Conservation (phyloP, 2,113 vertebrate species). For the Apodemus sylvaticus region DNA sequence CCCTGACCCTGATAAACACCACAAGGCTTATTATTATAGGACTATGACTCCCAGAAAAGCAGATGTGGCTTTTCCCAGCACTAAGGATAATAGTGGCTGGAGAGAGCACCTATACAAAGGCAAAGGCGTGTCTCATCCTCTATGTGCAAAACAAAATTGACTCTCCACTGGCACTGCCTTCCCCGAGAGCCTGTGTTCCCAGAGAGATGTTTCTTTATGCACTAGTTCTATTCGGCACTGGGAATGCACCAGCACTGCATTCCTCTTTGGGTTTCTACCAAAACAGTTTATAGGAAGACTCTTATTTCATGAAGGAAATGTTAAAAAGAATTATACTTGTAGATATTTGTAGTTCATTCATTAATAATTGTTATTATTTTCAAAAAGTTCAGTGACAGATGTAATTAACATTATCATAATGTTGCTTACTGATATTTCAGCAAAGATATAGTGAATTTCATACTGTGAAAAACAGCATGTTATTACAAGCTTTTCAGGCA, state of each 20-base stretch:
- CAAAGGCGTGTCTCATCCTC: neutral
- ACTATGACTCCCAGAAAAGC: neutral
- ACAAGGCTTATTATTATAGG: neutral
- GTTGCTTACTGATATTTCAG: constrained; percentile 26
- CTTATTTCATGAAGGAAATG: neutral
- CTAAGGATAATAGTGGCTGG: neutral
- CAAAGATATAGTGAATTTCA: neutral
- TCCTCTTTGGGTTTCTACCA: neutral
- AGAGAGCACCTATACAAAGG: too few species aligned
- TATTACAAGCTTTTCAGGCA: neutral
- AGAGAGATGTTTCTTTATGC: neutral
- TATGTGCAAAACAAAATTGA: neutral
- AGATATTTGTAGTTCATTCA: neutral
- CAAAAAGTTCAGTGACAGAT: neutral
- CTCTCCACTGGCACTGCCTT: neutral
- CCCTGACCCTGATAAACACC: neutral
- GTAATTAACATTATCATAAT: neutral
- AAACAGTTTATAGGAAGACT: neutral
- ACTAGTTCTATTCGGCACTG: neutral
- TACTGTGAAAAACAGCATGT: neutral
- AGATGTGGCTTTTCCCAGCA: neutral
- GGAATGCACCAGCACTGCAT: neutral
- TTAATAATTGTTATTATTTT: neutral
- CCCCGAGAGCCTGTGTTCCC: neutral
- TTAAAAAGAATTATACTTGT: neutral